Base-by-base conservation (phyloP, 2,888 invertebrate genomes). In the Tenthredo scrophulariae region DNA sequence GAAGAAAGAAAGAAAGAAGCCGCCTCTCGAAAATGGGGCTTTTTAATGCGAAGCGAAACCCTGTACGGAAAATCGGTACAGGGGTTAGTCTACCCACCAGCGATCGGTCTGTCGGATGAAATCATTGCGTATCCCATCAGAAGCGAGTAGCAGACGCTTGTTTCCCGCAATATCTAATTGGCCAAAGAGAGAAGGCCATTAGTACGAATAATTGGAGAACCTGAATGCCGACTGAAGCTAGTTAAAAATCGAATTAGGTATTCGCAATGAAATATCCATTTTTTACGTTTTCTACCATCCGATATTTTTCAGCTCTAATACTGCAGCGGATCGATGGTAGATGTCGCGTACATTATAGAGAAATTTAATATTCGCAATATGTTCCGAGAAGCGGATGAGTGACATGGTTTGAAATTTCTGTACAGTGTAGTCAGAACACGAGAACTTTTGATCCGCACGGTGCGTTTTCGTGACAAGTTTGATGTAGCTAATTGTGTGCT, bases 161-260 rank as follows among this genome's bases (percentile, higher is more conserved):
- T 72, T 72, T 72, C n/a, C 70, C 18, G 33, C 15, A 7, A 72
- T n/a, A 37, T 29, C n/a, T 22, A 15, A 40, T 72, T 18, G 2
- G 40, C 33, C 40, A 33, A 5, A 33, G 5, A 33, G n/a, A 40
- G 40, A 29, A 72, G 37, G 4, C 22, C 70, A 40, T 72, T 72
- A 72, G 70, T 72, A 72, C 37, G 40, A n/a, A 72, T 72, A 72
- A 72, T 40, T 40, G 22, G 40, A 72, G 70, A 40, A 40, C 9
- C n/a, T n/a, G 2, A n/a, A 37, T 40, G 37, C 22, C 13, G 70
- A 33, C 2, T 72, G 70, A 72, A 37, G 40, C 40, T 72, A 72
- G n/a, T 7, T n/a, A 7, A 40, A n/a, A 62, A 62, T 62, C 62
- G 26, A 26, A n/a, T n/a, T 54, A n/a, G n/a, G n/a, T n/a, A 46